Conservation (phyloP, 2,113 vertebrate genomes). For the Pachyramphus minor region DNA sequence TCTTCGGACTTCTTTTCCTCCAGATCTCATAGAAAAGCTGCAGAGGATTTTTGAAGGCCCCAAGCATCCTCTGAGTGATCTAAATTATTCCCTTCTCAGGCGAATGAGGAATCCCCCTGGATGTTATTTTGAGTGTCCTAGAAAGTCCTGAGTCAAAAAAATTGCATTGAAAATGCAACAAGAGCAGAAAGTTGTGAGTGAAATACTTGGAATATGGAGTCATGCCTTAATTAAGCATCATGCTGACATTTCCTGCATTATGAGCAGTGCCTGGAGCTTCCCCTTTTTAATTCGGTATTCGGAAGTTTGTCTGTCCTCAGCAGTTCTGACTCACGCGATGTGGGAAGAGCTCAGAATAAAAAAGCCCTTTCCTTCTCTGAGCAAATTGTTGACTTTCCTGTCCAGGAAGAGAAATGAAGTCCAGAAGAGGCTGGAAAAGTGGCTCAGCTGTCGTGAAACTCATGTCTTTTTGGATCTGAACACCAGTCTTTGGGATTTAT, state of each 20-base stretch:
- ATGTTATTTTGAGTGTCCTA: background rate
- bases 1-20: background rate
- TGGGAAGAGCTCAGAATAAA: background rate
- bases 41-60: background rate
- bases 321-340: background rate
- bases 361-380: background rate
- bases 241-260: background rate
- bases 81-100: background rate
- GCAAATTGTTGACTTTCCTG: background rate
- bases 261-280: conserved; percentile 7
- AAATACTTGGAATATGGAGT: background rate
- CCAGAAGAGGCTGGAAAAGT: background rate
- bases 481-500: rapidly evolving
- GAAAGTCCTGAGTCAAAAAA: background rate
- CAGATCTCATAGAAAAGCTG: background rate
- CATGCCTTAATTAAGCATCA: background rate
- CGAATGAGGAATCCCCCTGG: background rate
- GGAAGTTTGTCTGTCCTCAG: background rate
- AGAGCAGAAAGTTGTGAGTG: background rate
- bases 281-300: background rate
- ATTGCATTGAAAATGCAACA: rapidly evolving
- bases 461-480: background rate
- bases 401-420: background rate
- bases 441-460: background rate
- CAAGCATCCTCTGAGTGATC: background rate